phyloP scores from a whole-genome alignment of 2,113 vertebrate species.

The Lepus timidus region DNA sequence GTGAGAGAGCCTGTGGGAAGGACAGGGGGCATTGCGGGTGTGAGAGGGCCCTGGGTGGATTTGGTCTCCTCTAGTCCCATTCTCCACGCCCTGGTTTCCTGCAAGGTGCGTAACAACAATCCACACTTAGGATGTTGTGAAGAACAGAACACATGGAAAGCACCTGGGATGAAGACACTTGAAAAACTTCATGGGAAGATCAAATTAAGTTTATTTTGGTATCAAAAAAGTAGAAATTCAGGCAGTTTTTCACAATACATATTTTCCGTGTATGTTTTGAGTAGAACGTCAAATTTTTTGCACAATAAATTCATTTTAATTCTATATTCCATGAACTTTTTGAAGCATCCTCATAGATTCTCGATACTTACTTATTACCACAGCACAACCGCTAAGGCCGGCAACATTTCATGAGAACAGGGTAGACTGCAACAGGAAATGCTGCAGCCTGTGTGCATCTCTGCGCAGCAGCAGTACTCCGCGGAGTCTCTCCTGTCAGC shows the following conservation, averaged over 20 bases:
- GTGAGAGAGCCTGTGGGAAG: background rate
- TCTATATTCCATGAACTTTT: too few relatives aligned
- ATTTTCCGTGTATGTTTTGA: too few relatives aligned
- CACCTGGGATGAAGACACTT: background rate
- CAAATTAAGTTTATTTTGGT: too few relatives aligned
- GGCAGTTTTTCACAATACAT: too few relatives aligned
- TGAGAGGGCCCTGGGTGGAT: background rate
- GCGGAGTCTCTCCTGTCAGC: background rate
- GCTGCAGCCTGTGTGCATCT: background rate
- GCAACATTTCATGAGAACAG: background rate
- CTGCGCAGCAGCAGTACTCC: background rate
- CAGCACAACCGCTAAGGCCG: background rate
- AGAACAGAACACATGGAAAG: background rate
- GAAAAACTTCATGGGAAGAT: too few relatives aligned
- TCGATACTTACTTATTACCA: background rate
- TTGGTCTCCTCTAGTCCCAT: background rate
- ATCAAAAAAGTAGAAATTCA: too few relatives aligned
- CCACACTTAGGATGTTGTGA: background rate
- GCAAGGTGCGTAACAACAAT: background rate
- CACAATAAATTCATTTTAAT: too few relatives aligned
- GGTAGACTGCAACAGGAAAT: background rate
- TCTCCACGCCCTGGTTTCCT: background rate
- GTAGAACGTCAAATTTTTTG: too few relatives aligned
- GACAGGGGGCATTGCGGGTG: background rate
- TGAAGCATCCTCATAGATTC: background rate